These are phyloP conservation scores for Ophion slaviceki DNA, from an alignment of 2,888 invertebrate genomes.

Conservation along the genomic window DNA sequence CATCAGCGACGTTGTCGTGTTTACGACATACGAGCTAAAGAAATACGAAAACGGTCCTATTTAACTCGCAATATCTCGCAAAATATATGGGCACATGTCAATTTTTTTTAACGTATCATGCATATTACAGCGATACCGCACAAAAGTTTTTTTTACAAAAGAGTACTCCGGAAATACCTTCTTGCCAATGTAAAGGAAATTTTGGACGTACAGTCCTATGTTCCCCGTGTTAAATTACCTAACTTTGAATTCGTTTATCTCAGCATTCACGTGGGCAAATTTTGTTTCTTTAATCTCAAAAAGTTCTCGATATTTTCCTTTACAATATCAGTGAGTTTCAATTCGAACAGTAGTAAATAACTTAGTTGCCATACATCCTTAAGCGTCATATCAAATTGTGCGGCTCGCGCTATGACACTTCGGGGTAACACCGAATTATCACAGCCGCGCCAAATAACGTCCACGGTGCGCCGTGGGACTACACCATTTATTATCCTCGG, in stretches of 20 bases:
- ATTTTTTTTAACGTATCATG: conserved; percentile 37
- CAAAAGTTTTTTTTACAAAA: conserved; percentile 22
- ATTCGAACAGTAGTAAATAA: conserved; percentile 17
- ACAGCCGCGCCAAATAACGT: too few species aligned
- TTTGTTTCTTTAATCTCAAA: conserved; percentile 33
- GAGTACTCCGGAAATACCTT: conserved; percentile 41
- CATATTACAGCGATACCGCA: conserved; percentile 25
- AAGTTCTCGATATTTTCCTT: conserved; percentile 34
- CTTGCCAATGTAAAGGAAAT: conserved; percentile 23
- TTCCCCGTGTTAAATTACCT: conserved; percentile 44
- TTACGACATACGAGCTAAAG: neutral
- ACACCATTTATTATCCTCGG: too few species aligned
- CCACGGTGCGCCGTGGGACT: too few species aligned
- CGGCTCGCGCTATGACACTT: too few species aligned
- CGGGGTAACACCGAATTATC: too few species aligned
- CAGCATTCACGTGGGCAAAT: conserved; percentile 20
- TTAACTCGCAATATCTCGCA: conserved; percentile 30
- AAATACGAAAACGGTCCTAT: too few species aligned
- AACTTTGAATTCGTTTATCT: conserved; percentile 40
- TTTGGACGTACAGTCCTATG: conserved; percentile 29
- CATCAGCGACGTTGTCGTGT: too few species aligned
- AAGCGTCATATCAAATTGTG: too few species aligned
- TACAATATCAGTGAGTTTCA: conserved; percentile 27
- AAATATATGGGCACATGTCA: conserved; percentile 34
- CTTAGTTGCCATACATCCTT: conserved; percentile 4